Percentiles rank a stretch among this genome's conserved stretches.
Evolutionary conservation across 2,888 invertebrate genomes (phyloP).

Genomic region (Xestia sexstrigata): DNA sequence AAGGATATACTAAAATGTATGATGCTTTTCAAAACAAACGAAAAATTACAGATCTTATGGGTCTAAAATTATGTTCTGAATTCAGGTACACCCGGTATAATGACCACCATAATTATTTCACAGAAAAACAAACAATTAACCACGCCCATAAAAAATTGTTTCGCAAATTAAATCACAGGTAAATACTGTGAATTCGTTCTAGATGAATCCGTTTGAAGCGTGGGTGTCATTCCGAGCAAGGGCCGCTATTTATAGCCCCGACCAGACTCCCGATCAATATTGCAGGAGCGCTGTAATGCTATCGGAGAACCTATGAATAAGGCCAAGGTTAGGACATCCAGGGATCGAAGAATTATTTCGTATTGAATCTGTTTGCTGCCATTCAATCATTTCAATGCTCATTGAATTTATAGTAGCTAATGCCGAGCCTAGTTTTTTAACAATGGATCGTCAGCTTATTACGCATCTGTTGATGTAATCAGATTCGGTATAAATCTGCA

Average conservation of each 20-base stretch:
- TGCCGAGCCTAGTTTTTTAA: slow-evolving; percentile 37
- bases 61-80: too few species aligned
- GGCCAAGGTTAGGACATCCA: slow-evolving; percentile 25
- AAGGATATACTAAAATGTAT: background rate
- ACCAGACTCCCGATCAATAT: slow-evolving; percentile 39
- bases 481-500: background rate
- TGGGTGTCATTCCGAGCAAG: slow-evolving; percentile 32
- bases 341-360: slow-evolving; percentile 17
- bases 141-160: background rate
- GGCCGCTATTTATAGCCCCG: slow-evolving; percentile 38
- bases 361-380: slow-evolving; percentile 5
- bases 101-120: background rate
- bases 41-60: too few species aligned
- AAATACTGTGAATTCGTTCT: background rate
- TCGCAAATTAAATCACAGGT: slow-evolving; percentile 9
- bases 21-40: background rate
- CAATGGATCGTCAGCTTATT: slow-evolving; percentile 23
- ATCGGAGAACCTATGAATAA: slow-evolving; percentile 19
- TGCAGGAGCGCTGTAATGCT: slow-evolving; percentile 25
- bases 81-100: background rate
- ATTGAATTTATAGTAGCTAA: slow-evolving; percentile 29
- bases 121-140: background rate
- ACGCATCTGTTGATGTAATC: slow-evolving; percentile 10
- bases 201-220: slow-evolving; percentile 21
- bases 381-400: slow-evolving; percentile 39